phyloP scores from a whole-genome alignment of 1,140 invertebrate genomes.

The Drosophila trapezifrons region DNA sequence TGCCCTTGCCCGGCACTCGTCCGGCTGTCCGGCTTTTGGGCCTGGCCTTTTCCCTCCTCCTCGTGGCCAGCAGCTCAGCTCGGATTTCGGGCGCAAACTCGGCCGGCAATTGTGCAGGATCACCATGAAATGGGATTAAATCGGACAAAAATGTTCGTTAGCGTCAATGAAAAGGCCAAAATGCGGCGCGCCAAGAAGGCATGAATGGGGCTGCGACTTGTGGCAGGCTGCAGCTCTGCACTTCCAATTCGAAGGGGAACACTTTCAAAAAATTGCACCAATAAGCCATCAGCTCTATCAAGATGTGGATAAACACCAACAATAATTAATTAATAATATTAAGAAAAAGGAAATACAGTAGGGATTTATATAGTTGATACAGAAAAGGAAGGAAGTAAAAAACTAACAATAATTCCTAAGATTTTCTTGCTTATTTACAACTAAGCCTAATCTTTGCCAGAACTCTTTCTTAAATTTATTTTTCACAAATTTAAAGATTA shows the following conservation, averaged over 20 bases:
- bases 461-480: no score
- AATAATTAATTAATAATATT: background rate
- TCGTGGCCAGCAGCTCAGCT: background rate
- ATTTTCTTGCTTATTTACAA: no score
- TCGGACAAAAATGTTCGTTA: constrained; percentile 83
- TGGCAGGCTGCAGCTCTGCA: constrained; percentile 37
- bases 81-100: constrained; percentile 34
- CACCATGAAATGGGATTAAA: constrained; percentile 83
- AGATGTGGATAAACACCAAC: background rate
- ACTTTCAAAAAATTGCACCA: constrained; percentile 22
- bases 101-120: constrained; percentile 78
- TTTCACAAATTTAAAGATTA: background rate
- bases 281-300: background rate
- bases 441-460: no score
- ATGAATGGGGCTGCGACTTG: constrained; percentile 64
- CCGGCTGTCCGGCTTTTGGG: constrained; percentile 30
- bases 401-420: background rate
- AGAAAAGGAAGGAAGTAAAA: no score
- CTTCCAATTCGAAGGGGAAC: constrained; percentile 21
- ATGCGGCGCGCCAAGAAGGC: constrained; percentile 55
- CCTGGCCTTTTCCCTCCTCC: constrained; percentile 9
- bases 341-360: background rate
- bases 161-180: constrained; percentile 81
- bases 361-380: no score
- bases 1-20: constrained; percentile 41